Conservation (phyloP, 2,797 vertebrate species). For the Botia almorhae region DNA sequence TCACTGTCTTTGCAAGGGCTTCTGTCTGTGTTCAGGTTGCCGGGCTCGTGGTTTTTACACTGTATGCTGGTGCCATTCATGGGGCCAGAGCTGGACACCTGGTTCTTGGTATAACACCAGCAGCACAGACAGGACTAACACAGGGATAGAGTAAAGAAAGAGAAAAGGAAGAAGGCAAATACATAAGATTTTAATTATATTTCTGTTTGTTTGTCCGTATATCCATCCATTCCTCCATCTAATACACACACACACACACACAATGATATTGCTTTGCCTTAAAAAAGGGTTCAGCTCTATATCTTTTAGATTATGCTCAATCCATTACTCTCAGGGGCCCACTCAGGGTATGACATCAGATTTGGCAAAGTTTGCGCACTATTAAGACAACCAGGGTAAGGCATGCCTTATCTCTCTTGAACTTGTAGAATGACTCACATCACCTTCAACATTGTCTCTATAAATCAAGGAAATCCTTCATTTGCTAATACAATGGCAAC, state of each 20-base stretch:
- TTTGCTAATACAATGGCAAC: conserved; percentile 54
- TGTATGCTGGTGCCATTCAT: conserved; percentile 97
- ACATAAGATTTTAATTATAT: not conserved
- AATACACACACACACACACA: too few relatives aligned
- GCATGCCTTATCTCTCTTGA: conserved; percentile 54
- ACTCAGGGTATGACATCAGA: conserved; percentile 23
- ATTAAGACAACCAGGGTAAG: conserved; percentile 38
- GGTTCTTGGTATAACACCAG: conserved; percentile 89
- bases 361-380: not conserved
- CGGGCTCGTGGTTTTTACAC: conserved; percentile 90
- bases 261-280: too few relatives aligned
- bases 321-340: conserved; percentile 6
- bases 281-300: too few relatives aligned
- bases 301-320: conserved; percentile 10
- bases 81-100: conserved; percentile 86
- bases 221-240: too few relatives aligned
- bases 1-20: conserved; percentile 90
- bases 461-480: conserved; percentile 70
- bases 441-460: conserved; percentile 57
- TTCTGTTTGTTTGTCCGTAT: not conserved
- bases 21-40: conserved; percentile 87
- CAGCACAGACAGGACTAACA: conserved; percentile 95
- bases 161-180: not conserved
- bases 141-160: conserved; percentile 13
- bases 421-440: conserved; percentile 29